phyloP scores from a whole-genome alignment of 2,113 vertebrate species.

The Marcusenius ussheri region DNA sequence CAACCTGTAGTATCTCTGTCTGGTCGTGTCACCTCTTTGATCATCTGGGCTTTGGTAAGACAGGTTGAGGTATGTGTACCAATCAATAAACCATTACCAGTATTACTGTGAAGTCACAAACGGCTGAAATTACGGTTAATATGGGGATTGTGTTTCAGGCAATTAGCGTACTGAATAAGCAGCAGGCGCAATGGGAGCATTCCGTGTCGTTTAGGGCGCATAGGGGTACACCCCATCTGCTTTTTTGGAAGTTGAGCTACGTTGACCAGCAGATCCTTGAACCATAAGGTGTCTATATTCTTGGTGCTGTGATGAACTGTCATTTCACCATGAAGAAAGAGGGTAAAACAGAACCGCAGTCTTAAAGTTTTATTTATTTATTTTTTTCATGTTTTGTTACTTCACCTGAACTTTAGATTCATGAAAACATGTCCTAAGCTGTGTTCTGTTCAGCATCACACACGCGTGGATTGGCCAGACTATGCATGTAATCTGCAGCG shows the following conservation, averaged over 20 bases:
- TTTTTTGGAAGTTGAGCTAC: background rate
- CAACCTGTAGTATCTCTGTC: background rate
- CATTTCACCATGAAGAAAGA: background rate
- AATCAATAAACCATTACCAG: background rate
- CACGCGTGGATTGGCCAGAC: background rate
- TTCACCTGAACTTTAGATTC: background rate
- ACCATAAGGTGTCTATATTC: background rate
- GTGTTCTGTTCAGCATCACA: background rate
- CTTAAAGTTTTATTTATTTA: background rate
- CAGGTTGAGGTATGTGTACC: background rate
- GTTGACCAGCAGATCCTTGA: background rate
- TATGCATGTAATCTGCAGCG: background rate
- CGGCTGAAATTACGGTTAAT: background rate
- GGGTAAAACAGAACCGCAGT: background rate
- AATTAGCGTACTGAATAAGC: background rate
- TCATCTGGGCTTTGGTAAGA: background rate
- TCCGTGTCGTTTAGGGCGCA: background rate
- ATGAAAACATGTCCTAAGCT: background rate
- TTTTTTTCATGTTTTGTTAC: background rate
- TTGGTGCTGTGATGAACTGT: background rate
- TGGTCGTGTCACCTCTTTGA: background rate
- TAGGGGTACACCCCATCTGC: background rate
- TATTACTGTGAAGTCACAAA: background rate
- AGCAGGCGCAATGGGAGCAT: background rate
- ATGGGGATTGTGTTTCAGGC: background rate